Evolutionary conservation across 2,797 vertebrate genomes (phyloP).

Genomic region (Aplochiton taeniatus): DNA sequence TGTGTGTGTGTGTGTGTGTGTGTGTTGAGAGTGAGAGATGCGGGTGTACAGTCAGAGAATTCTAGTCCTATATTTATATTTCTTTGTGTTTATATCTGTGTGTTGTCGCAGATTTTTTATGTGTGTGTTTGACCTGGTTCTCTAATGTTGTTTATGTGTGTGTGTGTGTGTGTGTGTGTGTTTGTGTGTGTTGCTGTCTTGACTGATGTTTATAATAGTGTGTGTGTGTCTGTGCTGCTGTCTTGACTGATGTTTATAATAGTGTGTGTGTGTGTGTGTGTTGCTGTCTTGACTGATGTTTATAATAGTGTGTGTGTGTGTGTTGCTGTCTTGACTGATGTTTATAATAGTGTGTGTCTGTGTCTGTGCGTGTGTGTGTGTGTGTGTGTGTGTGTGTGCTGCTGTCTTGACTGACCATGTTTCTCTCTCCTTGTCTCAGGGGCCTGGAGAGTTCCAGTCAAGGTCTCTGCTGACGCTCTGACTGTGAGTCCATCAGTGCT

Average conservation of each 20-base stretch:
- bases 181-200: background rate
- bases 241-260: background rate
- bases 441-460: slow-evolving; percentile 89
- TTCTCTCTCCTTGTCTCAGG: slow-evolving; percentile 48
- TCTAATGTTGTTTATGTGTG: background rate
- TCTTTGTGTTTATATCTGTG: too few species aligned
- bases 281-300: too few species aligned
- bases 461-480: slow-evolving; percentile 86
- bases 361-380: background rate
- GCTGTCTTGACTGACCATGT: background rate
- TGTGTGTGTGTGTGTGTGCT: background rate
- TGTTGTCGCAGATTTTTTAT: background rate
- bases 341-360: background rate
- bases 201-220: background rate
- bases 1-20: too few species aligned
- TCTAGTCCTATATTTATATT: too few species aligned
- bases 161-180: background rate
- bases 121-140: background rate
- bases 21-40: too few species aligned
- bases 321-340: background rate
- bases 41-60: too few species aligned
- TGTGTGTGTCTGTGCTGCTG: background rate
- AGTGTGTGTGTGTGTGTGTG: background rate
- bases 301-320: too few species aligned
- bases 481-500: slow-evolving; percentile 76